phyloP scores from a whole-genome alignment of 2,113 vertebrate genomes.

The Podiceps cristatus region DNA sequence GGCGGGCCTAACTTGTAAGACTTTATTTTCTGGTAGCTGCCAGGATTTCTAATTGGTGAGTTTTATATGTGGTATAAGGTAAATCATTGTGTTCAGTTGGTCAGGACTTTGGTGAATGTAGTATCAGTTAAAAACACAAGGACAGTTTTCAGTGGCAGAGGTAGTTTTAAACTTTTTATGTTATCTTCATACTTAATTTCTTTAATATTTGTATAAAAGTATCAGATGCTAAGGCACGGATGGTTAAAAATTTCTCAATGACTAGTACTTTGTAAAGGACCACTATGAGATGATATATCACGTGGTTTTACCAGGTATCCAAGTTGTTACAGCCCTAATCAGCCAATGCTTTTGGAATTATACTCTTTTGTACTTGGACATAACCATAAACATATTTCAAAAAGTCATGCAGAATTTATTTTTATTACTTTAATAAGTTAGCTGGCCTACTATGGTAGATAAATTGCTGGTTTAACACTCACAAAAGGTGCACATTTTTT shows the following conservation, averaged over 20 bases:
- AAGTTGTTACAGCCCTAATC: not conserved
- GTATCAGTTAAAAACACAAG: not conserved
- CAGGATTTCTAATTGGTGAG: not conserved
- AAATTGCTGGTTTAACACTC: not conserved
- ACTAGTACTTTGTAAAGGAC: not conserved
- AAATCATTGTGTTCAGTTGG: not conserved
- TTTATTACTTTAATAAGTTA: not conserved
- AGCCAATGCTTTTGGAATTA: not conserved
- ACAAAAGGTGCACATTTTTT: not conserved
- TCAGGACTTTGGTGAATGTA: not conserved
- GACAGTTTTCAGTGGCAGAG: not conserved
- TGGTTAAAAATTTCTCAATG: not conserved
- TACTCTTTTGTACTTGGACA: not conserved
- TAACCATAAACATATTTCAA: not conserved
- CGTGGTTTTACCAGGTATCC: not conserved
- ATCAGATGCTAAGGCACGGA: not conserved
- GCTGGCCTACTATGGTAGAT: not conserved
- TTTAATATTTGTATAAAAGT: not conserved
- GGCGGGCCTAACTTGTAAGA: not conserved
- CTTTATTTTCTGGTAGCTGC: not conserved
- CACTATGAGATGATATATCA: not conserved
- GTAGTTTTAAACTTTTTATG: not conserved
- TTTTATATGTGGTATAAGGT: not conserved
- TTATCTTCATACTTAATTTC: not conserved
- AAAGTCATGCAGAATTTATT: not conserved